A percentile compares a stretch with the other conserved stretches of the same genome.
These are phyloP conservation scores for Athalia rosae DNA, from an alignment of 2,888 invertebrate genomes.

Conservation along the genomic window DNA sequence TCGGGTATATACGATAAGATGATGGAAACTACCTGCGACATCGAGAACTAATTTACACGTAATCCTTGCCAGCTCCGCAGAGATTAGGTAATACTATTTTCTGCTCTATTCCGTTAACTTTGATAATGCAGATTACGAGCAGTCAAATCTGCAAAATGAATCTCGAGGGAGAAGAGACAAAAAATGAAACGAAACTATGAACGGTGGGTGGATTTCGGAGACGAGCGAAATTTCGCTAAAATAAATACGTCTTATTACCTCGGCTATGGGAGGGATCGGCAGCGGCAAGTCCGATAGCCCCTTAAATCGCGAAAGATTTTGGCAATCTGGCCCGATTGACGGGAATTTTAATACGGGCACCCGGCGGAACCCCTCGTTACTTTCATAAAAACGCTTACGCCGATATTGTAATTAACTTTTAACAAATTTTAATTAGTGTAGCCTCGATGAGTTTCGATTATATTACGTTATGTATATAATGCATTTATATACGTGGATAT, in stretches of 20 bases:
- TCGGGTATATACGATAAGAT: no score
- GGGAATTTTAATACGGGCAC: neutral
- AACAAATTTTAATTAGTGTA: slow-evolving; percentile 33
- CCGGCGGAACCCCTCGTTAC: no score
- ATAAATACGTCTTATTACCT: no score
- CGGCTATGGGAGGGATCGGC: no score
- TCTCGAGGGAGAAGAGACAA: no score
- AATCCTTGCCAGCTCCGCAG: neutral
- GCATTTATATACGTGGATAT: neutral
- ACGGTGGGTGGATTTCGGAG: no score
- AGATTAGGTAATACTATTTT: slow-evolving; percentile 3
- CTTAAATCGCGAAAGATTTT: no score
- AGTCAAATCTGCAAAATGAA: no score
- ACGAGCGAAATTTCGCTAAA: no score
- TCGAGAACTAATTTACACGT: slow-evolving; percentile 12
- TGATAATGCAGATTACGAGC: neutral
- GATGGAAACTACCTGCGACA: neutral
- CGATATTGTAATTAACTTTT: slow-evolving; percentile 31
- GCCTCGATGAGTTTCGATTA: slow-evolving; percentile 40
- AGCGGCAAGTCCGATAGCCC: no score
- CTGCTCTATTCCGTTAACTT: neutral
- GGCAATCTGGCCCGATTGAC: no score
- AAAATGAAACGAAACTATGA: no score
- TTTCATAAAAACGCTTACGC: neutral
- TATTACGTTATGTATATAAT: neutral